Evolutionary conservation across 2,797 vertebrate genomes (phyloP).

Genomic region (Sphaeramia orbicularis): DNA sequence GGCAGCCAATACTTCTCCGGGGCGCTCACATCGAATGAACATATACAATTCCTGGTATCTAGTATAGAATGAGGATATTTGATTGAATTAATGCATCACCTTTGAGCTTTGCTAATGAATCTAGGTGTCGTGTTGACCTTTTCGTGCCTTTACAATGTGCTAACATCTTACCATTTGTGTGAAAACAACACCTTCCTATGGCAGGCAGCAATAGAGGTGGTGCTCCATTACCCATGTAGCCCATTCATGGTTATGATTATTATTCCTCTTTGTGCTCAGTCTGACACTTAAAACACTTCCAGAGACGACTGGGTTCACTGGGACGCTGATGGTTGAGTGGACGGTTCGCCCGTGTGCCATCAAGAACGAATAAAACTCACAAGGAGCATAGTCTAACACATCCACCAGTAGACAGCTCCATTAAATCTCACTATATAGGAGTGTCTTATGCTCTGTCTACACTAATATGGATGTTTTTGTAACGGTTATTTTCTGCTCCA

Average conservation of each 20-base stretch:
- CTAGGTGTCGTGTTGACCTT: conserved; percentile 65
- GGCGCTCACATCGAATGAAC: not conserved
- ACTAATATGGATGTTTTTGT: too few species aligned
- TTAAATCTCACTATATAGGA: conserved; percentile 51
- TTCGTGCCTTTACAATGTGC: conserved; percentile 66
- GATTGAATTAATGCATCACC: conserved; percentile 70
- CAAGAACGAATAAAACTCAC: conserved; percentile 49
- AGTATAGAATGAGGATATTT: conserved; percentile 27
- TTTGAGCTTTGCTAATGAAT: conserved; percentile 60
- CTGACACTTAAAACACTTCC: conserved; percentile 75
- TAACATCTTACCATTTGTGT: conserved; percentile 66
- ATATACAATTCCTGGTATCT: not conserved
- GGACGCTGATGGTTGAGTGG: conserved; percentile 54
- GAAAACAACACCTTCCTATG: conserved; percentile 76
- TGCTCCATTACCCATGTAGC: conserved; percentile 78
- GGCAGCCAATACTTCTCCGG: not conserved
- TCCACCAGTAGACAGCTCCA: conserved; percentile 53
- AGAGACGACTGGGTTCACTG: conserved; percentile 48
- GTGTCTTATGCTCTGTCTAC: too few species aligned
- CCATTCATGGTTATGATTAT: conserved; percentile 81
- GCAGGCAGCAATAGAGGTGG: conserved; percentile 65
- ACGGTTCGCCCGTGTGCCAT: conserved; percentile 55
- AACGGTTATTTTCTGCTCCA: not conserved
- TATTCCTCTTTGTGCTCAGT: conserved; percentile 74
- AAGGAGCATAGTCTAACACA: conserved; percentile 35